These are phyloP conservation scores for Zeugodacus cucurbitae DNA, from an alignment of 1,140 invertebrate species.

Conservation along the genomic window DNA sequence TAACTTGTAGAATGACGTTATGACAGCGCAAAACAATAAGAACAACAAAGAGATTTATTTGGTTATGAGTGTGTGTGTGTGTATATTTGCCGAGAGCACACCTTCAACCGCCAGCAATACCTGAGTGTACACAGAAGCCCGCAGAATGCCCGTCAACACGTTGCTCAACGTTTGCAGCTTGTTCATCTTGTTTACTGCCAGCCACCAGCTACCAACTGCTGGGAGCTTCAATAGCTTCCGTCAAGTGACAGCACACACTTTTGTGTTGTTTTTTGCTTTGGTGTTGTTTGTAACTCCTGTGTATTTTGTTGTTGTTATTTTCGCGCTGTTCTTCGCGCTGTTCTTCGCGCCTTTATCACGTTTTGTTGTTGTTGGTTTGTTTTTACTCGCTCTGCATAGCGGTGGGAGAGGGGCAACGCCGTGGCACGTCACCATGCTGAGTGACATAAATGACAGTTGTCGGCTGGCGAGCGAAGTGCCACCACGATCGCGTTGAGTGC, in stretches of 20 bases:
- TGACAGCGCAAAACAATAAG: not conserved
- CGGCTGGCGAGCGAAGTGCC: not conserved
- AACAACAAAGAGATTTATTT: not conserved
- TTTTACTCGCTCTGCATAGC: not conserved
- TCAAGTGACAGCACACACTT: constrained; percentile 3
- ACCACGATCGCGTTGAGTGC: not conserved
- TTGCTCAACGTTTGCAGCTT: not conserved
- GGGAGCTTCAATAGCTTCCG: constrained; percentile 4
- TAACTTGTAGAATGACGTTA: not conserved
- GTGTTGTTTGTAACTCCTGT: not conserved
- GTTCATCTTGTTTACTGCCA: not conserved
- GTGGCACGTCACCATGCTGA: not conserved
- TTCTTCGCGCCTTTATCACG: not conserved
- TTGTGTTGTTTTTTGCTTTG: not conserved
- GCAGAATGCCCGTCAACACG: not conserved
- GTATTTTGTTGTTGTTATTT: not conserved
- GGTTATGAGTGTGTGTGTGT: not conserved
- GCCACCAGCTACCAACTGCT: not conserved
- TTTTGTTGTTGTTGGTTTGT: not conserved
- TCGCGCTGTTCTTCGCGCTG: not conserved
- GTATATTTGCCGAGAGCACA: not conserved
- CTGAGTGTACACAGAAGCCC: not conserved
- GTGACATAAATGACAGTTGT: constrained; percentile 22
- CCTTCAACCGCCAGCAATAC: not conserved
- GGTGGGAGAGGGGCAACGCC: not conserved